A percentile compares a stretch with the other conserved stretches of the same genome.
Conservation (phyloP, 2,888 invertebrate genomes). For the Pyralis farinalis region DNA sequence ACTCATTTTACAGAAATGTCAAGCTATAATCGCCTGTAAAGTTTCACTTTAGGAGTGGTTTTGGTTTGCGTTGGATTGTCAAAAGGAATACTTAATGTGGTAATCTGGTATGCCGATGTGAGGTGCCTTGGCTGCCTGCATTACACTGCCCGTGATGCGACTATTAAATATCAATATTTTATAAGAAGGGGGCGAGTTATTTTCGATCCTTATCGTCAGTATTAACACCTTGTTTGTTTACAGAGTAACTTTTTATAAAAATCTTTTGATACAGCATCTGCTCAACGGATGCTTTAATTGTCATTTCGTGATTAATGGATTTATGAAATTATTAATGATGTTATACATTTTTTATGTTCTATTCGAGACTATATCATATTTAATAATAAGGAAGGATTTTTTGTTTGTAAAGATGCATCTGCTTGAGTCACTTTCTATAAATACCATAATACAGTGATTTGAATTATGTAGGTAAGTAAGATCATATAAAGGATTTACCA, state of each 20-base stretch:
- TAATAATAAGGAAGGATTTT: background rate
- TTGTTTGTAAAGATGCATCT: background rate
- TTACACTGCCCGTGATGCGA: constrained; percentile 66
- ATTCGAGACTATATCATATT: constrained; percentile 3
- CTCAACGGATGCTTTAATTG: constrained; percentile 44
- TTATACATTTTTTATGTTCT: background rate
- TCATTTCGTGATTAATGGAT: constrained; percentile 48
- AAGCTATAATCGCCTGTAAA: constrained; percentile 25
- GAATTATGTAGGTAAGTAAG: no score
- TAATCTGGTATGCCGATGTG: constrained; percentile 69
- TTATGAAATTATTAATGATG: constrained; percentile 30
- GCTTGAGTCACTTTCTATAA: background rate
- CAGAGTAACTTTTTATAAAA: constrained; percentile 44
- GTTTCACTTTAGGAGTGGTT: constrained; percentile 13
- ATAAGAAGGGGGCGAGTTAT: constrained; percentile 58
- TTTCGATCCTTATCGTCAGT: constrained; percentile 61
- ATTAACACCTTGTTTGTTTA: constrained; percentile 78
- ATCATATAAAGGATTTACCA: no score
- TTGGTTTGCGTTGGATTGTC: constrained; percentile 21
- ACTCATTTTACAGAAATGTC: constrained; percentile 32
- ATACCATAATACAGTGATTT: background rate
- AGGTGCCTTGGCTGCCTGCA: constrained; percentile 60
- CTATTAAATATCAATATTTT: constrained; percentile 78
- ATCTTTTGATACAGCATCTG: constrained; percentile 59
- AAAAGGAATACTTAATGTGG: constrained; percentile 66